These are phyloP conservation scores for Gymnogyps californianus DNA, from an alignment of 2,113 vertebrate species.

Conservation along the genomic window DNA sequence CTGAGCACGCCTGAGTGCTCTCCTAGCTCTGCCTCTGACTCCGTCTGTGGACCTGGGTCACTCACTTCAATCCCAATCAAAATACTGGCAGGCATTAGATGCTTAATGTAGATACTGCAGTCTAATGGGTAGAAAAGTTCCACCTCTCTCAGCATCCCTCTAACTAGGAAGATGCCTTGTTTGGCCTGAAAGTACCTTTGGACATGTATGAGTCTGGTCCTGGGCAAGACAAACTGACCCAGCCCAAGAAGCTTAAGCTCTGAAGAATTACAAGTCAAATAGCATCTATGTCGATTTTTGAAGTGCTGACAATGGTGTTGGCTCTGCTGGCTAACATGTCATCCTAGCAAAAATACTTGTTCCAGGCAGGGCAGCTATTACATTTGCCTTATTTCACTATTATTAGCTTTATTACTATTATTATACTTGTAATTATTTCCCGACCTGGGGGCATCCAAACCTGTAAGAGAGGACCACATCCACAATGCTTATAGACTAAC, in stretches of 20 bases:
- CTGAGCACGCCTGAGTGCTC: accelerated
- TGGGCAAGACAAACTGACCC: neutral
- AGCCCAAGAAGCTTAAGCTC: neutral
- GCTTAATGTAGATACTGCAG: neutral
- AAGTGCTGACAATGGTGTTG: neutral
- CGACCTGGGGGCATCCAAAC: neutral
- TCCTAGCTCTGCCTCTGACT: neutral
- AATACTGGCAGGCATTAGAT: neutral
- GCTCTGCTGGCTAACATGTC: neutral
- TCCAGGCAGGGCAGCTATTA: neutral
- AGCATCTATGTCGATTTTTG: accelerated
- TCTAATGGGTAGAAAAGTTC: neutral
- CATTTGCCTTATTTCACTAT: neutral
- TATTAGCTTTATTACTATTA: neutral
- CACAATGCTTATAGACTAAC: neutral
- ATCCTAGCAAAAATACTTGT: neutral
- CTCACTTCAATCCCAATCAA: neutral
- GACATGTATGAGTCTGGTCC: neutral
- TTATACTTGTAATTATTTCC: neutral
- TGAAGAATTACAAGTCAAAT: neutral
- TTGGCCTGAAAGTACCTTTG: neutral
- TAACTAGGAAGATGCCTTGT: neutral
- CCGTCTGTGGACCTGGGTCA: neutral
- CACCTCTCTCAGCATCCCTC: neutral
- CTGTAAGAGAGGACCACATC: neutral